Base-by-base conservation (phyloP, 2,113 vertebrate species). In the Cebidichthys violaceus region DNA sequence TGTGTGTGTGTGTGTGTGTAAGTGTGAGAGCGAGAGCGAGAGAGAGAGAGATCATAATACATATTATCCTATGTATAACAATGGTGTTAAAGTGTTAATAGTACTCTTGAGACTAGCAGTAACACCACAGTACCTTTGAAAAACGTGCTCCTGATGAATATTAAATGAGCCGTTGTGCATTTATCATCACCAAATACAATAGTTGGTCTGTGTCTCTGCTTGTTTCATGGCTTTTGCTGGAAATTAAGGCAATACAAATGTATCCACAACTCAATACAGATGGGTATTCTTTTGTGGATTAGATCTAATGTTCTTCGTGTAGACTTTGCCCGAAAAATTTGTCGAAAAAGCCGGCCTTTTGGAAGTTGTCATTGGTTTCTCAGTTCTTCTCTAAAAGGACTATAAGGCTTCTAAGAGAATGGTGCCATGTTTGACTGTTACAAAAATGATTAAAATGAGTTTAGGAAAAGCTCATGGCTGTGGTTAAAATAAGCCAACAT, bases 61-160 rank as follows among this genome's bases (percentile, higher is more conserved):
- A 83, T 35, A 74, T 68, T 67, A 73, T 86, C 67, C 33, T 54
- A 70, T 73, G 71, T 78, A 70, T 62, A 77, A 41, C 69, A 67
- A 62, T 60, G 68, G 57, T 54, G 65, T 82, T 85, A 81, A 68
- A 64, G 70, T 64, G 18, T 45, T 59, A 78, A 73, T 43, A 47
- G 70, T 22, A 37, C 71, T 70, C 66, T 9, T 31, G 81, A 77
- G 84, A 75, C 54, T 39, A 52, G 20, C 6, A 68, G 31, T 43
- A 67, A 39, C 39, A 29, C 20, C 59, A 33, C 37, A n/a, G 33
- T 27, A 52, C 39, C 55, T 69, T 31, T 43, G 35, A 67, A 68
- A 59, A 71, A 61, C 7, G 9, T 37, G 50, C 52, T 73, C n/a
- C 22, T 15, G 50, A 62, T 68, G 76, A 77, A 79, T 73, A 20